These are phyloP conservation scores for Pocillopora meandrina DNA, from an alignment of 92 coral and sea anemone genomes.

Conservation along the genomic window DNA sequence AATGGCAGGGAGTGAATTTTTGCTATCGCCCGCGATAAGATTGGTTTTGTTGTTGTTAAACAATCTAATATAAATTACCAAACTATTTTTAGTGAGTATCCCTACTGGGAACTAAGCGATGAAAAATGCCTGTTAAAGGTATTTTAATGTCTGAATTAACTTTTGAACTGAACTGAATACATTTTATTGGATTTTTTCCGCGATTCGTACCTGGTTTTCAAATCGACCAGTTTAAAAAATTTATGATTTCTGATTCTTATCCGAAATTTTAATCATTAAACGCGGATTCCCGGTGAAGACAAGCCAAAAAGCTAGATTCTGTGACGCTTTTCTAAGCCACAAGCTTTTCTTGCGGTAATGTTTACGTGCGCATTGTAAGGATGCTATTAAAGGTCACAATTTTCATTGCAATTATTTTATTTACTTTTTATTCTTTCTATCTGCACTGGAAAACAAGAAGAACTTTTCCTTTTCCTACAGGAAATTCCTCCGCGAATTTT, in stretches of 20 bases:
- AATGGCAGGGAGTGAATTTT: constrained; percentile 43
- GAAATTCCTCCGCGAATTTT: constrained; percentile 6
- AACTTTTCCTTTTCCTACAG: not conserved
- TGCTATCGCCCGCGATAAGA: constrained; percentile 68
- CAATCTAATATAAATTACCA: constrained; percentile 68
- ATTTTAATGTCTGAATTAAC: constrained; percentile 12
- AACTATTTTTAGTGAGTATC: constrained; percentile 14
- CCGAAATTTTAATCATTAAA: constrained; percentile 32
- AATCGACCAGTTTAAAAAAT: constrained; percentile 16
- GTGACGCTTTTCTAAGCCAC: constrained; percentile 19
- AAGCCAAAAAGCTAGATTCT: constrained; percentile 3
- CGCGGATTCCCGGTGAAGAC: constrained; percentile 14
- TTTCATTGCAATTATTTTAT: not conserved
- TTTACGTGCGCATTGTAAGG: constrained; percentile 23
- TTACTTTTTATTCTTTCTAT: not conserved
- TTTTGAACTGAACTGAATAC: not conserved
- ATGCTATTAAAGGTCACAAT: constrained; percentile 15
- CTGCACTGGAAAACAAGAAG: not conserved
- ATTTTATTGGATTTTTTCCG: not conserved
- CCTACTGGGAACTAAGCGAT: not conserved
- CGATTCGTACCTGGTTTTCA: not conserved
- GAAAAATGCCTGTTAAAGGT: constrained; percentile 28
- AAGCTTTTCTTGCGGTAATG: not conserved
- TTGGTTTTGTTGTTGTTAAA: constrained; percentile 77
- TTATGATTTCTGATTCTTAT: constrained; percentile 44